Evolutionary conservation across 2,113 vertebrate species (phyloP).

Genomic region (Eptatretus burgeri): DNA sequence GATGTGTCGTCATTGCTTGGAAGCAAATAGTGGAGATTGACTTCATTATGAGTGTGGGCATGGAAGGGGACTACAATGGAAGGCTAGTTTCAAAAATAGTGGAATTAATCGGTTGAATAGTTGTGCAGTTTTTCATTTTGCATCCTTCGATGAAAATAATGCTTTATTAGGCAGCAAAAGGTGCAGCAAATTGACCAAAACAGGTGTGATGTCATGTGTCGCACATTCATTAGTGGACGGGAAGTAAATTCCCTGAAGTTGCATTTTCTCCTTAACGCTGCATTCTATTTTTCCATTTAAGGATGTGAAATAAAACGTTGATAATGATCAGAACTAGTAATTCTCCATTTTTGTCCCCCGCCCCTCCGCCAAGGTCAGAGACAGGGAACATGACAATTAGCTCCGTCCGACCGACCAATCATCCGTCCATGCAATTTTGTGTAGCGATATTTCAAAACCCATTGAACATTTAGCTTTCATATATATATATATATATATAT

Average conservation of each 20-base stretch:
- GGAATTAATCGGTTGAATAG: too few relatives aligned
- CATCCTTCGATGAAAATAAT: not conserved
- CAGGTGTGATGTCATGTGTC: not conserved
- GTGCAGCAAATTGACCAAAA: not conserved
- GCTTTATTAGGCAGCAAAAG: not conserved
- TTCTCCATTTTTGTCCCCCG: too few relatives aligned
- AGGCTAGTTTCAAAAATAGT: not conserved
- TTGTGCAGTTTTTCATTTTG: not conserved
- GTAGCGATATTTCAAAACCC: too few relatives aligned
- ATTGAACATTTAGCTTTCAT: too few relatives aligned
- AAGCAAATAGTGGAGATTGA: not conserved
- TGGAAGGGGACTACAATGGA: not conserved
- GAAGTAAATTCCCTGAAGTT: too few relatives aligned
- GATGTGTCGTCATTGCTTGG: too few relatives aligned
- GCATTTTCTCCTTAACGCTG: too few relatives aligned
- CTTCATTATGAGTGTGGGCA: not conserved
- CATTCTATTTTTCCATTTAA: not conserved
- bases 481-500: too few relatives aligned
- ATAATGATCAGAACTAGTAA: not conserved
- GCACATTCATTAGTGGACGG: not conserved
- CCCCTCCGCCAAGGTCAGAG: too few relatives aligned
- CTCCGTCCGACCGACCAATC: too few relatives aligned
- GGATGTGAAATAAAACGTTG: not conserved
- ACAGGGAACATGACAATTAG: too few relatives aligned
- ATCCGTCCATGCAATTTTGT: too few relatives aligned